A percentile compares a stretch with the other conserved stretches of the same genome.
phyloP scores from a whole-genome alignment of 2,888 invertebrate genomes.

The Salpingus planirostris region DNA sequence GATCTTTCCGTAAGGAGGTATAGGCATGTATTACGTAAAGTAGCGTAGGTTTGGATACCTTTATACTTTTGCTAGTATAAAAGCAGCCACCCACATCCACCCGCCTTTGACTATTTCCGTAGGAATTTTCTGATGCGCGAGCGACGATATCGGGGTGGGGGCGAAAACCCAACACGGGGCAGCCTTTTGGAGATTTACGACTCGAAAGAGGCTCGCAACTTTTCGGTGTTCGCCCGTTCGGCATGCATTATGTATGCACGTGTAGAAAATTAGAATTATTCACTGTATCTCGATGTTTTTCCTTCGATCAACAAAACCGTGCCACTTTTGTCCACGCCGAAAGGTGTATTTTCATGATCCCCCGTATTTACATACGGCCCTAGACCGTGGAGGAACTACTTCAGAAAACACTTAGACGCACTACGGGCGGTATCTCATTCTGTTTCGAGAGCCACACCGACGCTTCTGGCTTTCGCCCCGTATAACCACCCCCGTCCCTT shows the following conservation, averaged over 20 bases:
- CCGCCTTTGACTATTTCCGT: no score
- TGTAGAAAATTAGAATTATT: constrained; percentile 8
- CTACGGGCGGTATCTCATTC: constrained; percentile 11
- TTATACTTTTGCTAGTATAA: no score
- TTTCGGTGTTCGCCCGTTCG: no score
- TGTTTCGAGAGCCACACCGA: constrained; percentile 8
- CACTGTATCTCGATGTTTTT: constrained; percentile 1
- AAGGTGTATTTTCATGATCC: constrained; percentile 5
- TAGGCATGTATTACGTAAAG: no score
- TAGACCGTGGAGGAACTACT: constrained; percentile 9
- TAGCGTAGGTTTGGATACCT: no score
- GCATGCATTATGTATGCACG: constrained; percentile 11
- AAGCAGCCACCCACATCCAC: no score
- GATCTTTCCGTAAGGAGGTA: no score
- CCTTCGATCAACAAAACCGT: constrained; percentile 1
- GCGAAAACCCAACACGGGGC: no score
- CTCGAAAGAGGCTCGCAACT: not conserved
- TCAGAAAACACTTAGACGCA: constrained; percentile 11
- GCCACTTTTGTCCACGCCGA: constrained; percentile 3
- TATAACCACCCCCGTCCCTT: constrained; percentile 5
- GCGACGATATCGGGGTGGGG: no score
- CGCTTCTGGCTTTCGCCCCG: no score
- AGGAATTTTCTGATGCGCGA: no score
- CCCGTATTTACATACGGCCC: constrained; percentile 11
- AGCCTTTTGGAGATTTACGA: no score